Evolutionary conservation across 2,888 invertebrate genomes (phyloP).

Genomic region (Mythimna loreyi): DNA sequence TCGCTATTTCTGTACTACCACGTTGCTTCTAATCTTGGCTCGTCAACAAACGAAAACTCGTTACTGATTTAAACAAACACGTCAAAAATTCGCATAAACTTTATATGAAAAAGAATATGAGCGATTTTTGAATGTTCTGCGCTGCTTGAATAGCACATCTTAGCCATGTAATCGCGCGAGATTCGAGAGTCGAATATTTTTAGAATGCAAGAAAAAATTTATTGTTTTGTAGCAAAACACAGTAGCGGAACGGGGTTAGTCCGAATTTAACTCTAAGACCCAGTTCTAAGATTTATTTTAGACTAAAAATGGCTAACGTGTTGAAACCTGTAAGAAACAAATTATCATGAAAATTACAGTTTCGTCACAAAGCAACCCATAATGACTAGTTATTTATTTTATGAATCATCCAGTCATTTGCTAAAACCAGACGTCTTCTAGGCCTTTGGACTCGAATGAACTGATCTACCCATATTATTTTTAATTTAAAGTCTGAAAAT

Average conservation of each 20-base stretch:
- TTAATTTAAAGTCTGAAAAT: too few relatives aligned
- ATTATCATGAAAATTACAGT: not conserved
- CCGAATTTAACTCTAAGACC: slow-evolving; percentile 33
- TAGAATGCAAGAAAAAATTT: slow-evolving; percentile 55
- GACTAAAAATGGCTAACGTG: not conserved
- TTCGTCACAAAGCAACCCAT: not conserved
- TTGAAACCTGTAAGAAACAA: not conserved
- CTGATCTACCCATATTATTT: not conserved
- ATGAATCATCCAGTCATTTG: not conserved
- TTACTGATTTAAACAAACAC: slow-evolving; percentile 21
- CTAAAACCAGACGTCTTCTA: not conserved
- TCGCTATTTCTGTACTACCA: slow-evolving; percentile 67
- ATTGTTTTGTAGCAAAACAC: slow-evolving; percentile 40
- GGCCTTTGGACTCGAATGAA: not conserved
- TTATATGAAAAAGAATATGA: slow-evolving; percentile 25
- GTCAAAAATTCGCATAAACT: slow-evolving; percentile 19
- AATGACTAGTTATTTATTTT: not conserved
- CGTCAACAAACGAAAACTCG: slow-evolving; percentile 63
- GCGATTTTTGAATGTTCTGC: slow-evolving; percentile 30
- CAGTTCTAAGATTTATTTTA: slow-evolving; percentile 42
- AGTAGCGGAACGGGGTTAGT: slow-evolving; percentile 26
- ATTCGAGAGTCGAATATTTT: slow-evolving; percentile 48
- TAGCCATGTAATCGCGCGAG: slow-evolving; percentile 23
- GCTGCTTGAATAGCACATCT: not conserved
- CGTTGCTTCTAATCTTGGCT: slow-evolving; percentile 68